Percentiles rank a stretch among this genome's conserved stretches.
These are phyloP conservation scores for Holothuria leucospilota DNA, from an alignment of 53 echinoderm and acorn worm species.

Conservation along the genomic window DNA sequence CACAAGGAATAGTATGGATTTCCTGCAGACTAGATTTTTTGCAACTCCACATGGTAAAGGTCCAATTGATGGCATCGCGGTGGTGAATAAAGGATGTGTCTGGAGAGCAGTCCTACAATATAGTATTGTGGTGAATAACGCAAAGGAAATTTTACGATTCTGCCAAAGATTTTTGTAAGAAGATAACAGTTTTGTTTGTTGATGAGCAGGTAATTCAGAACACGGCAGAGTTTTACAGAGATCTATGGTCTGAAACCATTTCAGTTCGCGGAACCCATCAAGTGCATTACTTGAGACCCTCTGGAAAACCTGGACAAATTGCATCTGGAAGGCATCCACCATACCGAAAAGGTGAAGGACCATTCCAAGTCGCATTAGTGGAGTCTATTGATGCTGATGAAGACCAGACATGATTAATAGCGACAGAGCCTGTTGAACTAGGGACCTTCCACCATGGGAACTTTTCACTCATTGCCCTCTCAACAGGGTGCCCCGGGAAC, in stretches of 20 bases:
- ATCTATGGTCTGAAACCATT: slow-evolving; percentile 36
- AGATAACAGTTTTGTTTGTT: slow-evolving; percentile 23
- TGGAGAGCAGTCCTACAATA: slow-evolving; percentile 28
- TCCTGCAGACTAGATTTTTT: slow-evolving; percentile 12
- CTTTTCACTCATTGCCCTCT: neutral
- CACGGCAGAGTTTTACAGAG: neutral
- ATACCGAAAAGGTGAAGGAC: slow-evolving; percentile 1
- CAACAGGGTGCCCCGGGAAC: slow-evolving; percentile 1
- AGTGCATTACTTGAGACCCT: slow-evolving; percentile 1
- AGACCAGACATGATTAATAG: neutral
- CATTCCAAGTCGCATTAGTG: neutral
- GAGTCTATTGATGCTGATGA: neutral
- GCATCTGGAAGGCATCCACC: slow-evolving; percentile 18
- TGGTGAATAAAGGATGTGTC: neutral
- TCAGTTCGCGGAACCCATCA: slow-evolving; percentile 13
- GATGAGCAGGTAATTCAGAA: neutral
- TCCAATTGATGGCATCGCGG: slow-evolving; percentile 17
- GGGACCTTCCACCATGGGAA: neutral
- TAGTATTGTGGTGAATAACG: slow-evolving; percentile 14
- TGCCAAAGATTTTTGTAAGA: slow-evolving; percentile 24
- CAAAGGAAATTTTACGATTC: slow-evolving; percentile 20
- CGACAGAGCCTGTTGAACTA: too few species aligned
- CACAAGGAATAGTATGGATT: neutral
- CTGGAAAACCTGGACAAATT: slow-evolving; percentile 7
- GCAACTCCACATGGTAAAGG: slow-evolving; percentile 33